Evolutionary conservation across 2,113 vertebrate genomes (phyloP).

Genomic region (Neodon shergylaensis): DNA sequence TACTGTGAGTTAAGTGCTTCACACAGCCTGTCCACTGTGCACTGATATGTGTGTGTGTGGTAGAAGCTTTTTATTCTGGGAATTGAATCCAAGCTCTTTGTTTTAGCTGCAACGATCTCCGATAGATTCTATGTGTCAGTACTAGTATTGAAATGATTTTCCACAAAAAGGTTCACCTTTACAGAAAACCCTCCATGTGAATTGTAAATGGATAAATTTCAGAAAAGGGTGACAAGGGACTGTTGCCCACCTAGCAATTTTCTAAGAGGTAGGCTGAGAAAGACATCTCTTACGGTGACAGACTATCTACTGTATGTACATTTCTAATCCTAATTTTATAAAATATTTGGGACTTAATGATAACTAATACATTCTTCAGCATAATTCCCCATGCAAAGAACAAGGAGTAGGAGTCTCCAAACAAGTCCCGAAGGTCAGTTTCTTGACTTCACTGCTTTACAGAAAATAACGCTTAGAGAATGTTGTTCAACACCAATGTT

Average conservation of each 20-base stretch:
- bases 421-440: slow-evolving; percentile 40
- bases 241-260: not conserved
- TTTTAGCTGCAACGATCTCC: not conserved
- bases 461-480: slow-evolving; percentile 33
- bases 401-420: slow-evolving; percentile 43
- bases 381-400: slow-evolving; percentile 40
- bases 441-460: slow-evolving; percentile 35
- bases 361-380: slow-evolving; percentile 61
- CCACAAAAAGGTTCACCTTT: not conserved
- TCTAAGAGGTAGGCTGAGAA: not conserved
- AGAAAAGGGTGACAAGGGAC: not conserved
- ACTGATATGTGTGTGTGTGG: not conserved
- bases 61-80: not conserved
- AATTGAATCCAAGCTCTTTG: not conserved
- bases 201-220: not conserved
- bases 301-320: not conserved
- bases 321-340: slow-evolving; percentile 44
- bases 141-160: not conserved
- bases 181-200: not conserved
- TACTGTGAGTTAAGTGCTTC: not conserved
- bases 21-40: not conserved
- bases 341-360: slow-evolving; percentile 37
- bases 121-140: not conserved
- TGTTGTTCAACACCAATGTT: not conserved
- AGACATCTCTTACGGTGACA: not conserved